Conservation (phyloP, 2,797 vertebrate species). For the Petrocephalus sullivani region DNA sequence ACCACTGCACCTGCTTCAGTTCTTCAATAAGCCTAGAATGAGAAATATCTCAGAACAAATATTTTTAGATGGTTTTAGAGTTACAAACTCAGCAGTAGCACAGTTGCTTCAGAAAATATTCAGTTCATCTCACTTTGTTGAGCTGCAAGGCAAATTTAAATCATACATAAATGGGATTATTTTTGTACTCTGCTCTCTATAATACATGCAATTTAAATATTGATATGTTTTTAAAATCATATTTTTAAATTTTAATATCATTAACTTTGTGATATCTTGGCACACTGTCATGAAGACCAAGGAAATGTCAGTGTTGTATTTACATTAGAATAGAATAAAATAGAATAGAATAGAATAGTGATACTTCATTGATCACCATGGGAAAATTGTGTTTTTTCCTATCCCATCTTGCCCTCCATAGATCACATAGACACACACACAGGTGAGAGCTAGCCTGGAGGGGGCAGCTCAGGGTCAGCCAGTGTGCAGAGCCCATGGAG, state of each 20-base stretch:
- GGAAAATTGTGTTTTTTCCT: too few species aligned
- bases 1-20: conserved; percentile 53
- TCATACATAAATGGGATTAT: neutral
- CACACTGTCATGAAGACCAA: too few species aligned
- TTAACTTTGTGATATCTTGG: too few species aligned
- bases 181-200: neutral
- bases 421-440: too few species aligned
- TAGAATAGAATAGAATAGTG: too few species aligned
- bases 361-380: too few species aligned
- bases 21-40: conserved; percentile 65
- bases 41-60: neutral
- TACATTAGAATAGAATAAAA: too few species aligned
- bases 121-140: neutral
- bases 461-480: too few species aligned
- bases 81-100: neutral
- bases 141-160: neutral
- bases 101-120: neutral
- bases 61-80: neutral
- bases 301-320: too few species aligned
- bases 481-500: too few species aligned
- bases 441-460: too few species aligned
- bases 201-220: neutral
- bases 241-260: neutral
- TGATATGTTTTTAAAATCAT: neutral
- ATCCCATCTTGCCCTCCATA: too few species aligned